These are phyloP conservation scores for Schrankia costaestrigalis DNA, from an alignment of 2,888 invertebrate genomes.

Conservation along the genomic window DNA sequence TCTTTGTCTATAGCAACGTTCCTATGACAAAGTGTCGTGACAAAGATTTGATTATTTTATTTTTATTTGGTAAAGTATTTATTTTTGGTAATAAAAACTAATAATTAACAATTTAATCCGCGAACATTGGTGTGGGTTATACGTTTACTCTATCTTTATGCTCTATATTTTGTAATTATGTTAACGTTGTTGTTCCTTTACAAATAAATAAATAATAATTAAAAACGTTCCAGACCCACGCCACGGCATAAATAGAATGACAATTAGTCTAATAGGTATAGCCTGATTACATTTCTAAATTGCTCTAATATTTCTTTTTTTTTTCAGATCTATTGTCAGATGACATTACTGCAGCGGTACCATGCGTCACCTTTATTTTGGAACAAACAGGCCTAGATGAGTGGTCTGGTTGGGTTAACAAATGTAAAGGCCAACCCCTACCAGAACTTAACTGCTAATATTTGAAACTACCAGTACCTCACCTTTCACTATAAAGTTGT, in stretches of 20 bases:
- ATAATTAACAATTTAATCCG: too few species aligned
- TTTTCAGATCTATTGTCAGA: constrained; percentile 13
- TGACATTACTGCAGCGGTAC: constrained; percentile 9
- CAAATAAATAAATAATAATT: too few species aligned
- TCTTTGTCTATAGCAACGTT: too few species aligned
- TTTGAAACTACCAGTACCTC: too few species aligned
- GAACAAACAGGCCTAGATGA: constrained; percentile 10
- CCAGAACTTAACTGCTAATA: constrained; percentile 21
- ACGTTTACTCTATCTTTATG: too few species aligned
- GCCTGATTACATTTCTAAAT: neutral
- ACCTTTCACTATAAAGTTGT: too few species aligned
- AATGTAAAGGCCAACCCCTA: constrained; percentile 28
- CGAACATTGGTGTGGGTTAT: too few species aligned
- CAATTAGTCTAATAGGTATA: neutral
- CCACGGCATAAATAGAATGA: neutral
- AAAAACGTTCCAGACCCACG: too few species aligned
- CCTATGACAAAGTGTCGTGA: neutral
- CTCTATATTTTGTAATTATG: too few species aligned
- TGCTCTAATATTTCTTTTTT: constrained; percentile 1
- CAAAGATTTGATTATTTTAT: neutral
- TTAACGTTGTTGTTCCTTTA: too few species aligned
- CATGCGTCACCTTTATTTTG: constrained; percentile 11
- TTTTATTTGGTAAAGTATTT: too few species aligned
- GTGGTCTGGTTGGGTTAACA: constrained; percentile 10
- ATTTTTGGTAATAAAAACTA: too few species aligned